phyloP scores from a whole-genome alignment of 2,888 invertebrate genomes.

The Bimastos eiseni region DNA sequence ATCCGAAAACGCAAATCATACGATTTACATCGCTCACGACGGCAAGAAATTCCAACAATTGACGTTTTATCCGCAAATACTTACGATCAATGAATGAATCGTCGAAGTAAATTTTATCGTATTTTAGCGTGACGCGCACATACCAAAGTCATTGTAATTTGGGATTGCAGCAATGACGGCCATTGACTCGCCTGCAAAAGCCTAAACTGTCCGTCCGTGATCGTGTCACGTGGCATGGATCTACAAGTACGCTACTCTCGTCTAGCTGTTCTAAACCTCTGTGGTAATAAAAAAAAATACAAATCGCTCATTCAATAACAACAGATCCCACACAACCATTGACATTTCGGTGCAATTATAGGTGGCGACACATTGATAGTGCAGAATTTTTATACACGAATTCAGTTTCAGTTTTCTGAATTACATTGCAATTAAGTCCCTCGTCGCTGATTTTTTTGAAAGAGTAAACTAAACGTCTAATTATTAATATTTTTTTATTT shows the following conservation, averaged over 20 bases:
- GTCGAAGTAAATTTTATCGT: neutral
- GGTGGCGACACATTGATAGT: neutral
- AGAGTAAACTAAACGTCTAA: neutral
- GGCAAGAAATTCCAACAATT: neutral
- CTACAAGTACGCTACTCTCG: neutral
- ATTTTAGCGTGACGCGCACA: neutral
- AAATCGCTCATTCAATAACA: neutral
- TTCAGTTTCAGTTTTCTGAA: neutral
- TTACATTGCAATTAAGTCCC: too few species aligned
- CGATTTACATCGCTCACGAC: neutral
- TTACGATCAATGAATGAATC: constrained; percentile 13
- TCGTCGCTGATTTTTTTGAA: neutral
- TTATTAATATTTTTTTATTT: neutral
- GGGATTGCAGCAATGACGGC: neutral
- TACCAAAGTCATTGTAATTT: neutral
- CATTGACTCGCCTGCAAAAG: neutral
- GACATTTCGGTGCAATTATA: neutral
- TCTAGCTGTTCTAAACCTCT: neutral
- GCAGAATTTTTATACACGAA: neutral
- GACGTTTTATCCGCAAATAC: neutral
- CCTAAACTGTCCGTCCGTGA: neutral
- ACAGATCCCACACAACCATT: neutral
- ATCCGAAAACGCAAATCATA: neutral
- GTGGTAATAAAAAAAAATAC: too few species aligned
- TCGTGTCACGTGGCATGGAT: too few species aligned